phyloP scores from a whole-genome alignment of 2,888 invertebrate species.

The Agrochola lychnidis region DNA sequence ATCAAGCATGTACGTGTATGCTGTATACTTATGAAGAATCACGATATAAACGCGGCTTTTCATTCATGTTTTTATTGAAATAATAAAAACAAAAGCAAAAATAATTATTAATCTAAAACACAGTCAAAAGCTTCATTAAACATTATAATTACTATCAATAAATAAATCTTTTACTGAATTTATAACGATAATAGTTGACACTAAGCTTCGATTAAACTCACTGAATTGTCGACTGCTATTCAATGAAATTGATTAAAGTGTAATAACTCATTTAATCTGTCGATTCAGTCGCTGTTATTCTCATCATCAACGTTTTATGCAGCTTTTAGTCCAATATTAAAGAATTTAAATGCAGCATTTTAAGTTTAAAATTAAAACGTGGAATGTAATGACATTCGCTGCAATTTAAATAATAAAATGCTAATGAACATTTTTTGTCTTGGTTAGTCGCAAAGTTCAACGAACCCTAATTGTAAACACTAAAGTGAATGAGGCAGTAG shows the following conservation, averaged over 20 bases:
- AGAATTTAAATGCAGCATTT: constrained; percentile 39
- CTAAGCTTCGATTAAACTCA: constrained; percentile 29
- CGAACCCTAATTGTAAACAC: neutral
- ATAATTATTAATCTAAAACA: neutral
- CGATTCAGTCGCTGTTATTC: constrained; percentile 7
- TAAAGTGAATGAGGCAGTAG: neutral
- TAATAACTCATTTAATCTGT: constrained; percentile 41
- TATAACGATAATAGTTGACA: constrained; percentile 25
- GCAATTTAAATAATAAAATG: constrained; percentile 46
- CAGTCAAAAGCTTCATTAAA: constrained; percentile 7
- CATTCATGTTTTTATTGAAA: neutral
- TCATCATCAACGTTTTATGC: constrained; percentile 10
- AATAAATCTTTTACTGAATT: constrained; percentile 11
- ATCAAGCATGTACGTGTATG: neutral
- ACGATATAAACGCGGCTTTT: neutral
- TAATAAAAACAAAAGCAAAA: neutral
- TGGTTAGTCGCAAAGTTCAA: neutral
- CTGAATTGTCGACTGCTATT: constrained; percentile 27
- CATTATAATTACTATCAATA: constrained; percentile 2
- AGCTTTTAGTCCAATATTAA: constrained; percentile 43
- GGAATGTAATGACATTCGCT: constrained; percentile 11
- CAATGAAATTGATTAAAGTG: constrained; percentile 40
- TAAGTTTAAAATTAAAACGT: constrained; percentile 4
- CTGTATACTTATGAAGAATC: neutral
- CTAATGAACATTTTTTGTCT: constrained; percentile 25